Evolutionary conservation across 2,888 invertebrate genomes (phyloP).

Genomic region (Bugula neritina): DNA sequence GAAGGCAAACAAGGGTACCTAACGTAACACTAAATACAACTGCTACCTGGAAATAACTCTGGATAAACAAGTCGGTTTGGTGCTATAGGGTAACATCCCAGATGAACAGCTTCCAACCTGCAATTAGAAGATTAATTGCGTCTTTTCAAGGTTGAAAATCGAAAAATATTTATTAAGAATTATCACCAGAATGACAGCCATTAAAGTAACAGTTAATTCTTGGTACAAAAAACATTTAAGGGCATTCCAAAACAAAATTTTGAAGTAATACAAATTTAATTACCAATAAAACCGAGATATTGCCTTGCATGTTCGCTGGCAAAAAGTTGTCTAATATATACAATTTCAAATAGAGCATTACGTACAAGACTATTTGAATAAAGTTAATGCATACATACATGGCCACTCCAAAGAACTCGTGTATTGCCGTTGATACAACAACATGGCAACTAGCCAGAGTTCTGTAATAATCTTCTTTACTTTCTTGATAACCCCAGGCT

Average conservation of each 20-base stretch:
- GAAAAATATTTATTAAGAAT: not conserved
- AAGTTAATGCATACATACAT: constrained; percentile 61
- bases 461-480: constrained; percentile 60
- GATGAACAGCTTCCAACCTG: constrained; percentile 66
- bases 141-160: not conserved
- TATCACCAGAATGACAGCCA: not conserved
- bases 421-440: constrained; percentile 67
- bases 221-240: constrained; percentile 2
- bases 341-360: too few relatives aligned
- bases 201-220: constrained; percentile 28
- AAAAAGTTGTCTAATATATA: too few relatives aligned
- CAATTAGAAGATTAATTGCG: constrained; percentile 35
- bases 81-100: constrained; percentile 66
- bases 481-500: constrained; percentile 61
- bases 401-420: constrained; percentile 72
- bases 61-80: constrained; percentile 68
- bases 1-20: too few relatives aligned
- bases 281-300: constrained; percentile 28
- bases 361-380: not conserved
- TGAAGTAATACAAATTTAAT: constrained; percentile 22
- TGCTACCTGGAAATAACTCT: constrained; percentile 61
- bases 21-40: too few relatives aligned
- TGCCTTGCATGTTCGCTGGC: constrained; percentile 14
- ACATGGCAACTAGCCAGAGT: constrained; percentile 61
- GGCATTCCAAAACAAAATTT: constrained; percentile 25